Evolutionary conservation across 1,140 invertebrate species (phyloP).

Genomic region (Bombus confusus): DNA sequence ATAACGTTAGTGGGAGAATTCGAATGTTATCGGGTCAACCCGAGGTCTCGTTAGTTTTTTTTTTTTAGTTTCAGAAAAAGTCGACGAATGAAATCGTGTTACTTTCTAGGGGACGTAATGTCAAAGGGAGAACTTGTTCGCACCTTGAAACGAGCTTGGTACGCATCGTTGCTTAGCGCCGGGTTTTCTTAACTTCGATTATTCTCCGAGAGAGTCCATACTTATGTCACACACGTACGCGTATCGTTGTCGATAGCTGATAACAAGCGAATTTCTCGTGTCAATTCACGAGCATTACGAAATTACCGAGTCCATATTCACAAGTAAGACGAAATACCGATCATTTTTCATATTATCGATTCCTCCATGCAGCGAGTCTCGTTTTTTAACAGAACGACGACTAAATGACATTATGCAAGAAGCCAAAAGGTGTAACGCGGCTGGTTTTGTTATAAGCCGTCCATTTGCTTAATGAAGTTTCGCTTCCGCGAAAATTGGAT

Average conservation of each 20-base stretch:
- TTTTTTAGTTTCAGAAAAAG: not conserved
- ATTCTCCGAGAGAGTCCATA: conserved; percentile 6
- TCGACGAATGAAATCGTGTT: conserved; percentile 5
- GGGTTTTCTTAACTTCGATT: conserved; percentile 31
- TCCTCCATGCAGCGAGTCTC: no score
- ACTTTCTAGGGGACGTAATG: conserved; percentile 15
- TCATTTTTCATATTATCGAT: not conserved
- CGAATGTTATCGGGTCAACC: not conserved
- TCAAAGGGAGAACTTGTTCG: conserved; percentile 23
- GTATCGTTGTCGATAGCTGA: conserved; percentile 19
- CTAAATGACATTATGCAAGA: no score
- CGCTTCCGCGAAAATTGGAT: no score
- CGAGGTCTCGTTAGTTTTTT: conserved; percentile 29
- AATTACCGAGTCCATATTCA: not conserved
- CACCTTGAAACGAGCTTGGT: conserved; percentile 21
- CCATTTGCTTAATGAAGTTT: no score
- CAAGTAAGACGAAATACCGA: not conserved
- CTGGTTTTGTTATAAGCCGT: no score
- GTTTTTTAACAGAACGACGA: no score
- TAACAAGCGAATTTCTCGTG: conserved; percentile 14
- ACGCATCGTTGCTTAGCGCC: conserved; percentile 14
- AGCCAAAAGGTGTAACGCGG: no score
- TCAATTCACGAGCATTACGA: not conserved
- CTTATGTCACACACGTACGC: not conserved
- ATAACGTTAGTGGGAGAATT: no score